Base-by-base conservation (phyloP, 35 echinoderm and acorn worm species). In the Ophioderma brevispina region DNA sequence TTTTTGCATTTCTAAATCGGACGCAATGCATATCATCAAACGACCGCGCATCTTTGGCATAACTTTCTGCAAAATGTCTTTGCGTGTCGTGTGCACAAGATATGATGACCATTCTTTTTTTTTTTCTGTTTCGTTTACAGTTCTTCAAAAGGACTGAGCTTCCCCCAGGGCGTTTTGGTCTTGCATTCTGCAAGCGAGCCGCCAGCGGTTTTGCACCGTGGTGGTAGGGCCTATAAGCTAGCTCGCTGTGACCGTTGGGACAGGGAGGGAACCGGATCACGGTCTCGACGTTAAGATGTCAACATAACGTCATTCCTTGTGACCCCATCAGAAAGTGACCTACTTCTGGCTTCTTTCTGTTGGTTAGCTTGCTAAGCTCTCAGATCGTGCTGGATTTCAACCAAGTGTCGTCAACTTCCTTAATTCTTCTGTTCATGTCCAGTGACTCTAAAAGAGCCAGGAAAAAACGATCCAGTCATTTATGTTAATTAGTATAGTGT, bases 331-430 rank as follows among this genome's bases (percentile, higher is more conserved):
- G 2, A 1, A 70, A 70, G 59, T 70, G 59, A 70, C 59, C 59
- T 70, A 70, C 59, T 70, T 70, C 41, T 46, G 41, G 17, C 41
- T 46, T 17, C 5, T 25, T 25, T 15, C 6, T 4, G 5, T 70
- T 30, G n/a, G n/a, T n/a, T 2, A 70, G 59, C 15, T 70, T 70
- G 59, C 28, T 25, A 70, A 30, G 59, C 59, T 70, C 28, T 70
- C 59, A 15, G 59, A 70, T 70, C 59, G 28, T 8, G 23, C 59
- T 70, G 59, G 59, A 70, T 70, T 70, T 70, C 59, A 70, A 70
- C 59, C 28, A 30, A 70, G 59, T 70, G 59, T 70, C 28, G 59
- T 70, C 59, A 70, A 70, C 59, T 70, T 70, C 59, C 59, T 70
- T 70, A 70, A 70, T 70, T 70, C 59, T 18, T 70, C 59, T 2